A percentile compares a stretch with the other conserved stretches of the same genome.
Conservation (phyloP, 2,888 invertebrate genomes). For the Aethes cnicana region DNA sequence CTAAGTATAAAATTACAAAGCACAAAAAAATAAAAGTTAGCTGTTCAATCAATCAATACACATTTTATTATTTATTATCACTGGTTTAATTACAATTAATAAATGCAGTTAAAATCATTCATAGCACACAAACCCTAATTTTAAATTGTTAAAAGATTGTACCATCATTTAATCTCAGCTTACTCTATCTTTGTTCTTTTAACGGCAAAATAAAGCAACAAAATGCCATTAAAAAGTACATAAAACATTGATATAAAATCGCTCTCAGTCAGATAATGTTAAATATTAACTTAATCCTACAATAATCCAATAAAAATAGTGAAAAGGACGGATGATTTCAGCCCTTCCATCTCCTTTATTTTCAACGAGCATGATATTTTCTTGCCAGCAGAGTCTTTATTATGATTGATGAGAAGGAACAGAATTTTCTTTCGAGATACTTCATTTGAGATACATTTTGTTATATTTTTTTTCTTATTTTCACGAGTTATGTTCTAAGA, state of each 20-base stretch:
- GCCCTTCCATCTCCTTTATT: too few relatives aligned
- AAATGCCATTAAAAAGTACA: background rate
- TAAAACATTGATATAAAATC: conserved; percentile 10
- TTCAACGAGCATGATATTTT: too few relatives aligned
- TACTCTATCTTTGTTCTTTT: conserved; percentile 38
- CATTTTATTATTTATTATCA: conserved; percentile 56
- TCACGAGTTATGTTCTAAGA: too few relatives aligned
- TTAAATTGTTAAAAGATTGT: conserved; percentile 57
- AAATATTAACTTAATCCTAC: conserved; percentile 6
- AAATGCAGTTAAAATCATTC: conserved; percentile 55
- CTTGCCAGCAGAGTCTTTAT: too few relatives aligned
- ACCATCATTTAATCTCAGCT: conserved; percentile 49
- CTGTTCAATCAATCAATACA: conserved; percentile 40
- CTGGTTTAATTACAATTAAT: conserved; percentile 56
- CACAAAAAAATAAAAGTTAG: conserved; percentile 53
- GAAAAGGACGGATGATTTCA: too few relatives aligned
- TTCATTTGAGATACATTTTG: too few relatives aligned
- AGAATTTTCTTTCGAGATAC: too few relatives aligned
- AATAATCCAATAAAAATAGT: too few relatives aligned
- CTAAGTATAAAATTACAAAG: conserved; percentile 45
- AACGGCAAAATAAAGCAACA: conserved; percentile 32
- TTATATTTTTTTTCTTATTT: too few relatives aligned
- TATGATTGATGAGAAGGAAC: too few relatives aligned
- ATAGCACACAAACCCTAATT: conserved; percentile 51
- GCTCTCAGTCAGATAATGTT: conserved; percentile 2